Evolutionary conservation across 2,888 invertebrate species (phyloP).

Genomic region (Conus canariensis): DNA sequence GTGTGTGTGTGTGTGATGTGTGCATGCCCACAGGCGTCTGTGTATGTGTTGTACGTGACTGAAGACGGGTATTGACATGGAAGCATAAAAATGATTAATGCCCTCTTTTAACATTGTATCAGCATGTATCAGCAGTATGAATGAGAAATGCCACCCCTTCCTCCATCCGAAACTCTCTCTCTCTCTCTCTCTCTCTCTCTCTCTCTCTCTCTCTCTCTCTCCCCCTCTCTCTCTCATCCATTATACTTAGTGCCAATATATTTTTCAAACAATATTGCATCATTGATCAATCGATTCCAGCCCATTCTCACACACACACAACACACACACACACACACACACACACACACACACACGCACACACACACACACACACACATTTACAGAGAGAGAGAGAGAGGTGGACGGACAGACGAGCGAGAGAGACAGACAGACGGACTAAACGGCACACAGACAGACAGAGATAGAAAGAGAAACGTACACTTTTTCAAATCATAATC

Average conservation of each 20-base stretch:
- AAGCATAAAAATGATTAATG: too few species aligned
- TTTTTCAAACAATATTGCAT: too few species aligned
- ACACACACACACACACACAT: not conserved
- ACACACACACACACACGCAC: not conserved
- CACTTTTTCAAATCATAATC: not conserved
- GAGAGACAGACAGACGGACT: constrained; percentile 14
- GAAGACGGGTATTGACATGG: not conserved
- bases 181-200: too few species aligned
- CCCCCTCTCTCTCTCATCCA: too few species aligned
- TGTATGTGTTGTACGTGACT: not conserved
- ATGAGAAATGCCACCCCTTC: too few species aligned
- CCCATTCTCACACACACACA: not conserved
- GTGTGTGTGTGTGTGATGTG: not conserved
- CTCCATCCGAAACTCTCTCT: too few species aligned
- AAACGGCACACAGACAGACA: constrained; percentile 22
- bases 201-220: too few species aligned
- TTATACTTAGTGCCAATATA: too few species aligned
- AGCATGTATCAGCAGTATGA: too few species aligned
- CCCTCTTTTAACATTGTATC: too few species aligned
- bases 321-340: not conserved
- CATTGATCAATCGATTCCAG: too few species aligned
- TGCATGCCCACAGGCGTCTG: not conserved
- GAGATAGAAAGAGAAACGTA: constrained; percentile 15
- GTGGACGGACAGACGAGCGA: not conserved
- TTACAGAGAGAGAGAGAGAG: constrained; percentile 15